These are phyloP conservation scores for Lasius fuliginosus DNA, from an alignment of 2,888 invertebrate genomes.

Conservation along the genomic window DNA sequence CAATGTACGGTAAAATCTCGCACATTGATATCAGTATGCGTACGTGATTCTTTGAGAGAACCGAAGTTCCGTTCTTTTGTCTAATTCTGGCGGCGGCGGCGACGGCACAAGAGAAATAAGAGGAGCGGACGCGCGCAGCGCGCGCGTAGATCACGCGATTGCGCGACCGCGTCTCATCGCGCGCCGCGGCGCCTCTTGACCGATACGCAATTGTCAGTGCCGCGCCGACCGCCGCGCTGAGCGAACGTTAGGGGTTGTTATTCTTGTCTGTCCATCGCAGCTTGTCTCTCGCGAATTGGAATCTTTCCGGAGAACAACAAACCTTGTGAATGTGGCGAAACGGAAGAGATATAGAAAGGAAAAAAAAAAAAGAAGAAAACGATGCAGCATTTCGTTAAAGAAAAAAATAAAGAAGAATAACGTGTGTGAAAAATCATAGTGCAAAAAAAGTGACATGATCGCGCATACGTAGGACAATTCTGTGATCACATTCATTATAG, in stretches of 20 bases:
- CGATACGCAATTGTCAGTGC: constrained; percentile 73
- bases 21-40: neutral
- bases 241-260: neutral
- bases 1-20: neutral
- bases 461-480: neutral
- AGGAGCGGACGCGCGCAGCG: neutral
- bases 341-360: neutral
- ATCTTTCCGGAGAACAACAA: neutral
- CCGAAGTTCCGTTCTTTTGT: constrained; percentile 64
- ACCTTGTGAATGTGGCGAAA: neutral
- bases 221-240: constrained; percentile 71
- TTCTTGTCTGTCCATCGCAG: neutral
- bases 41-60: constrained; percentile 20
- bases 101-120: constrained; percentile 27
- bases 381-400: neutral
- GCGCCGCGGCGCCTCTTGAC: constrained; percentile 69
- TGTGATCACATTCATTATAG: neutral
- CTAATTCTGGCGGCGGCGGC: constrained; percentile 65
- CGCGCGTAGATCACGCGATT: constrained; percentile 73
- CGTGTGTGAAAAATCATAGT: neutral
- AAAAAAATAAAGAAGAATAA: neutral
- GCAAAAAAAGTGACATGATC: neutral
- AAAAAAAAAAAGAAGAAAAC: neutral
- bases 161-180: constrained; percentile 66
- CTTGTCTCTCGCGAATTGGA: neutral